Base-by-base conservation (phyloP, 2,888 invertebrate species). In the Amblyjoppa fuscipennis region DNA sequence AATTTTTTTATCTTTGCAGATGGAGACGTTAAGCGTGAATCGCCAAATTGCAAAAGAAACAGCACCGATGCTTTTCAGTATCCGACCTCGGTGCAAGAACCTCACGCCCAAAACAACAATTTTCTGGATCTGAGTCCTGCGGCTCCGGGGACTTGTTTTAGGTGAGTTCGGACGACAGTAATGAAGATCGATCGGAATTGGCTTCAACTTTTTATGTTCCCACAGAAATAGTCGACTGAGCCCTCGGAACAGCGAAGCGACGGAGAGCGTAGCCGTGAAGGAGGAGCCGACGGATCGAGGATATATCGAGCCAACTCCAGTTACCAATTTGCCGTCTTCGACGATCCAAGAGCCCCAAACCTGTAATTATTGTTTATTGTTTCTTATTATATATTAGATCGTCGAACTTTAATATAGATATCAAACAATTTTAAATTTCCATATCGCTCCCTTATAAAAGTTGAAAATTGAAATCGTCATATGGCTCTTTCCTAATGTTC, bases 281-380 rank as follows among this genome's bases (percentile, higher is more conserved):
- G 91, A 93, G 56, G 92, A 92, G 76, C 92, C 92, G 59, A 84
- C 91, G 59, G 92, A 92, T 84, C 90, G 92, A 59, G 91, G 91
- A 20, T 92, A 92, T 81, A 87, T 89, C 13, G 93, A 92, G 51
- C 87, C 91, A 28, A 87, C 91, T 51, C 66, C 89, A 45, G 88
- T 91, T 2, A 80, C 91, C 11, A 91, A 79, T 45, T 88, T 90
- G 76, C 70, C 91, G 4, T 83, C 91, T 11, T 86, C 91, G 45
- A 86, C 89, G n/a, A 83, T 89, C 34, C 90, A 90, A 81, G 91
- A 91, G 13, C 83, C 89, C 34, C 89, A 86, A 41, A 91, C 87
- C 70, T 89, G 92, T 92, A 87, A 92, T 89, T 82, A 74, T 25
- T 1, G n/a, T 49, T 59, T 13, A 31, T 59, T 9, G 16, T 9